Conservation (phyloP, 1,140 invertebrate species). For the Macrosteles quadrilineatus region DNA sequence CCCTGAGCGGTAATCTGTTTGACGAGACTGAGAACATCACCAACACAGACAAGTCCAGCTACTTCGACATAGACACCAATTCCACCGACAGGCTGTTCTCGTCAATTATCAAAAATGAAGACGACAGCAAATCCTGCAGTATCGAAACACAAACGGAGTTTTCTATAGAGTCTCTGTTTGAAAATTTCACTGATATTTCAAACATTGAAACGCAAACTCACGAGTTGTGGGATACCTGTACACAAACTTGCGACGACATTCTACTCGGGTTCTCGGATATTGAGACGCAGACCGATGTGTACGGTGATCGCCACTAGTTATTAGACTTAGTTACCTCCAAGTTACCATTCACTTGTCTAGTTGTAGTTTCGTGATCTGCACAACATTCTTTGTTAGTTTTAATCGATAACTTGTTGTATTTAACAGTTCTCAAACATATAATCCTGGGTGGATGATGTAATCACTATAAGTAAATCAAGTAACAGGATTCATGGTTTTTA, state of each 20-base stretch:
- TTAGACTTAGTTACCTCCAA: not conserved
- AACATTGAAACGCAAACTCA: slow-evolving; percentile 18
- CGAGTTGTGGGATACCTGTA: slow-evolving; percentile 19
- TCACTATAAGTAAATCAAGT: too few species aligned
- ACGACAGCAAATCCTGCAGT: slow-evolving; percentile 5
- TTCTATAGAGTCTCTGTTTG: not conserved
- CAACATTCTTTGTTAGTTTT: slow-evolving; percentile 12
- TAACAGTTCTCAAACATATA: too few species aligned
- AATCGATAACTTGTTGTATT: too few species aligned
- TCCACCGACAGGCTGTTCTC: not conserved
- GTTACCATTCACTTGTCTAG: not conserved
- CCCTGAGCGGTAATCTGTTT: not conserved
- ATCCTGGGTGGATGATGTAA: too few species aligned
- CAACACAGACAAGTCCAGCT: not conserved
- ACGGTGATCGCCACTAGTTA: not conserved
- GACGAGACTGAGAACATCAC: not conserved
- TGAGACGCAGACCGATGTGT: not conserved
- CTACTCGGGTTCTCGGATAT: slow-evolving; percentile 16
- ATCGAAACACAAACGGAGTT: slow-evolving; percentile 16
- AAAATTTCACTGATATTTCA: not conserved
- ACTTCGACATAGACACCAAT: slow-evolving; percentile 3
- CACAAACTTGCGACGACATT: slow-evolving; percentile 16
- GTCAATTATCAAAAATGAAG: not conserved
- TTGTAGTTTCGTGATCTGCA: not conserved
- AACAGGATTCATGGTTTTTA: too few species aligned